These are phyloP conservation scores for Melanogrammus aeglefinus DNA, from an alignment of 2,797 vertebrate genomes.

Conservation along the genomic window DNA sequence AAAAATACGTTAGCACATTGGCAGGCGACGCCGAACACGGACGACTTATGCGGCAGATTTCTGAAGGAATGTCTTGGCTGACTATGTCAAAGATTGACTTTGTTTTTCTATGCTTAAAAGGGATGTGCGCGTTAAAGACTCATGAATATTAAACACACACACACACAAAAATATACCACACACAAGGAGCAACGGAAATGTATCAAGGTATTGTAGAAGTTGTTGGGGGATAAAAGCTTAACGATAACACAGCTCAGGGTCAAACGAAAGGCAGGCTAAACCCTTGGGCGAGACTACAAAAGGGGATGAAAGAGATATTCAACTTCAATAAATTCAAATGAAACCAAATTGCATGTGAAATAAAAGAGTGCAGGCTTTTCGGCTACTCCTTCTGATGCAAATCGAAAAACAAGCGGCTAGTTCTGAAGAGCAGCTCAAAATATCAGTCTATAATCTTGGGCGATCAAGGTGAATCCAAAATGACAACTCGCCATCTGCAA, in stretches of 20 bases:
- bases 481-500: constrained; percentile 33
- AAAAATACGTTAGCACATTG: constrained; percentile 64
- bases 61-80: constrained; percentile 65
- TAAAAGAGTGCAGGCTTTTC: no score
- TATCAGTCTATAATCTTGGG: constrained; percentile 20
- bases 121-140: not conserved
- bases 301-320: not conserved
- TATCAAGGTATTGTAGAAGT: constrained; percentile 44
- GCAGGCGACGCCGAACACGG: constrained; percentile 55
- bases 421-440: constrained; percentile 20
- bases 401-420: no score
- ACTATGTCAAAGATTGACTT: constrained; percentile 57
- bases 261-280: not conserved
- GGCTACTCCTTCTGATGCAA: no score
- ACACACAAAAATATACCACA: constrained; percentile 30
- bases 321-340: no score
- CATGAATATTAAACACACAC: constrained; percentile 3
- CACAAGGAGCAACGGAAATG: constrained; percentile 38
- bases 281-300: not conserved
- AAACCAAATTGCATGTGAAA: no score
- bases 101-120: constrained; percentile 46
- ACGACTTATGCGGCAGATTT: constrained; percentile 69
- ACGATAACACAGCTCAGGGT: constrained; percentile 3
- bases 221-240: constrained; percentile 24
- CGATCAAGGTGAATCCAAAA: constrained; percentile 31